Conservation (phyloP, 1,140 invertebrate genomes). For the Papilio helenus region DNA sequence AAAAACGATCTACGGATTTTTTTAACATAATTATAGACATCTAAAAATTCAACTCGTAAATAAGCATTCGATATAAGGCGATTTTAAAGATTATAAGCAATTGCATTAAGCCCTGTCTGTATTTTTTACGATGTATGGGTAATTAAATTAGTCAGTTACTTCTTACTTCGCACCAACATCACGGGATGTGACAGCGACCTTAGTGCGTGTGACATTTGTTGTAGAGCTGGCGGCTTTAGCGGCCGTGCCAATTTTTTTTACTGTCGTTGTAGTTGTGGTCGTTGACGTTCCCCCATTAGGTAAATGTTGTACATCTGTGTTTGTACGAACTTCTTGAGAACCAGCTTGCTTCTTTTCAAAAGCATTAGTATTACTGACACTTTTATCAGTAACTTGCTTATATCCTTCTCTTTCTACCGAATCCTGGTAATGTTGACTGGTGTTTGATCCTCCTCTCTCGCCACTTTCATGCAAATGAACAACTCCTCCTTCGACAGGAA, state of each 20-base stretch:
- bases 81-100: slow-evolving; percentile 7
- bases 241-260: slow-evolving; percentile 68
- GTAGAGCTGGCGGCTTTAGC: slow-evolving; percentile 68
- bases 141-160: background rate
- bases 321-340: slow-evolving; percentile 67
- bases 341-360: slow-evolving; percentile 66
- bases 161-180: slow-evolving; percentile 75
- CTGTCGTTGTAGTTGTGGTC: slow-evolving; percentile 73
- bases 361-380: slow-evolving; percentile 62
- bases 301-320: slow-evolving; percentile 68
- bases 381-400: slow-evolving; percentile 64
- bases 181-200: slow-evolving; percentile 68
- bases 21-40: slow-evolving; percentile 1
- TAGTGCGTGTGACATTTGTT: slow-evolving; percentile 65
- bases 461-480: slow-evolving; percentile 59
- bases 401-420: slow-evolving; percentile 65
- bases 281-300: slow-evolving; percentile 69
- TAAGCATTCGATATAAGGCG: slow-evolving; percentile 1
- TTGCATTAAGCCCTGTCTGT: background rate
- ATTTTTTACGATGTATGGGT: slow-evolving; percentile 33
- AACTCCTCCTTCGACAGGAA: slow-evolving; percentile 70
- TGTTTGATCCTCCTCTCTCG: slow-evolving; percentile 59
- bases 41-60: background rate
- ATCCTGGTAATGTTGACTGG: slow-evolving; percentile 58
- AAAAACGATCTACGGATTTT: slow-evolving; percentile 4